Base-by-base conservation (phyloP, 2,797 vertebrate genomes). In the Coregonus suidteri region DNA sequence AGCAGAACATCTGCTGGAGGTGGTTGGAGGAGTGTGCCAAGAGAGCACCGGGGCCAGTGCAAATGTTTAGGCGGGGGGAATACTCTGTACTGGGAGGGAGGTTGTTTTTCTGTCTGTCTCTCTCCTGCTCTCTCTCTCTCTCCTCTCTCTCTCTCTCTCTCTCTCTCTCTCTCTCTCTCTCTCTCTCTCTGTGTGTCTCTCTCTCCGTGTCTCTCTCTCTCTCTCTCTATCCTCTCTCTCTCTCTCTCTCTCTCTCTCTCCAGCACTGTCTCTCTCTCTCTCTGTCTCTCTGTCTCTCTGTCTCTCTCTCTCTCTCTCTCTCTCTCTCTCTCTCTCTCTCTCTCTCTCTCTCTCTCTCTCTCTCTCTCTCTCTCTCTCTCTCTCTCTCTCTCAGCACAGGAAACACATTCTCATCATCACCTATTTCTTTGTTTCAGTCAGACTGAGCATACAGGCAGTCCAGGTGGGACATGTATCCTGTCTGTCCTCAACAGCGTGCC, bases 41-140 rank as follows among this genome's bases (percentile, higher is more conserved):
- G 77, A 82, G 20, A 71, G 93, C 90, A 88, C 86, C 89, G 87
- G 85, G 91, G 91, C 93, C 94, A 95, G 94, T 96, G 95, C 91
- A 85, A 85, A 79, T 62, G 87, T 81, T 68, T 77, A 76, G 88
- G 80, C 86, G 47, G 86, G 91, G 88, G 87, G 87, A 85, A 73
- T 80, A 18, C 77, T 30, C 4, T 52, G 34, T 34, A n/a, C 31
- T 41, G 59, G 15, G 62, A 30, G 53, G 31, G n/a, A 74, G 77
- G 74, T 25, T 4, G 25, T 25, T 25, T 25, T 25, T 25, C 25
- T 25, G 25, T 68, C 59, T 75, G 53, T 73, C 54, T 69, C 53
- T 71, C 51, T 25, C 20, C 5, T n/a, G 13, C 70, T 52, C 47
- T 52, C 47, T 15, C 13, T 30, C 14, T 20, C 4, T 25, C 25